Evolutionary conservation across 2,797 vertebrate genomes (phyloP), one percentile per base, ranked within the genome.

Genomic region (Heteromormyrus szaboi): DNA sequence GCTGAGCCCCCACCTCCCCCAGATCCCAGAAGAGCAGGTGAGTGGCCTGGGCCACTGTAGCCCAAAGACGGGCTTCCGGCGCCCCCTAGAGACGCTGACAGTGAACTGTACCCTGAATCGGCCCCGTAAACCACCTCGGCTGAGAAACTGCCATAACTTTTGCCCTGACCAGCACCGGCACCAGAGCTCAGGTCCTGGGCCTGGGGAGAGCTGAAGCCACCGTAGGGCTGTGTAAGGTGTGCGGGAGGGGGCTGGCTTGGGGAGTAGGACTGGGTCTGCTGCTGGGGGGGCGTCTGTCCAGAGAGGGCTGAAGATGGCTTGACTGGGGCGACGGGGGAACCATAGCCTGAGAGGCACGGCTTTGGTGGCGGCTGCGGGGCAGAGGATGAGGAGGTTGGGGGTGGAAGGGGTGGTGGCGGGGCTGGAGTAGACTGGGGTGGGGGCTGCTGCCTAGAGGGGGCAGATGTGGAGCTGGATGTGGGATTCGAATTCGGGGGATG

Each of bases 21-120:
- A 85, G 96, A 96, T 87, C 96, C 95, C 0, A 98, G 94, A 90
- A 98, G 96, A 0, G 97, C 98, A 1, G 98, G 98, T 9, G 98
- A 99, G 91, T 99, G 98, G 22, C 97, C 97, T 2, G 98, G 97
- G 84, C 97, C 95, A 44, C 95, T 97, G 0, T 99, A 99, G 81
- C 95, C 97, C 79, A 98, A 93, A 0, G 98, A 98, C 0, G 98
- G 98, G 91, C 98, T 99, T 83, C 97, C 97, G 0, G 97, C 96
- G 88, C 96, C 96, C 33, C 95, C 96, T 44, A 96, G 90, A 81
- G 96, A 96, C 19, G 96, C 94, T 62, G 96, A 95, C 76, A 97
- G 93, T 25, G 96, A 96, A 54, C 95, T 95, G 91, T 96, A 97
- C 72, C 95, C 95, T 12, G 96, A 96, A 90, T 97, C 96, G 2